phyloP scores from a whole-genome alignment of 2,113 vertebrate genomes.

The Chionis minor region DNA sequence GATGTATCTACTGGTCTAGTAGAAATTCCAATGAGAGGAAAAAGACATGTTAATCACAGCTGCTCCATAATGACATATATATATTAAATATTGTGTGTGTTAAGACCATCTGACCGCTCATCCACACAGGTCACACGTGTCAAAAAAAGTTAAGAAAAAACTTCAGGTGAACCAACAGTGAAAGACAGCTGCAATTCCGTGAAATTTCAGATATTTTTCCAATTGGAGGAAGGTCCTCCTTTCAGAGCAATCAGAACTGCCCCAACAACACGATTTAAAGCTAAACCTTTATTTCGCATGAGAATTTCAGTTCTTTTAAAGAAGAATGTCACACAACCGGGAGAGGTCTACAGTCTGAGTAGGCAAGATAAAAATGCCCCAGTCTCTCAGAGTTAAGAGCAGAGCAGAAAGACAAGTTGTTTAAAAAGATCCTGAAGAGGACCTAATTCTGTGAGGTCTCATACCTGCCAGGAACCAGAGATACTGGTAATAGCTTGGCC shows the following conservation, averaged over 20 bases:
- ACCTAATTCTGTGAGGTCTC: neutral
- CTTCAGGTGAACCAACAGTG: neutral
- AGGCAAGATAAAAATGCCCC: neutral
- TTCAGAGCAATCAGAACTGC: neutral
- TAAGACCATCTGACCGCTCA: neutral
- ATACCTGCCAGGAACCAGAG: neutral
- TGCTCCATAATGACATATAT: neutral
- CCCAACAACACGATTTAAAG: neutral
- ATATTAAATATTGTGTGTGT: neutral
- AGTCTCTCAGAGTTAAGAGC: neutral
- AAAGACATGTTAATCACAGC: neutral
- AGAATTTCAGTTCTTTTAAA: neutral
- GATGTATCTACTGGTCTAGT: conserved; percentile 12
- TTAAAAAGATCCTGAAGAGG: neutral
- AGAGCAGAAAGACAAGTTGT: neutral
- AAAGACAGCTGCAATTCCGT: neutral
- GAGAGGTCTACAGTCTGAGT: neutral
- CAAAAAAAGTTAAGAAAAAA: neutral
- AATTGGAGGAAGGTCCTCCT: neutral
- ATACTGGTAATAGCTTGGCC: neutral
- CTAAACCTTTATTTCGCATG: neutral
- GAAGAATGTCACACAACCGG: neutral
- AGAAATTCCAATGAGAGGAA: neutral
- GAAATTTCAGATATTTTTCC: neutral
- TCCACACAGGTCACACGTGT: neutral